These are phyloP conservation scores for Sebastes oblongus DNA, from an alignment of 2,797 vertebrate genomes.

Conservation along the genomic window DNA sequence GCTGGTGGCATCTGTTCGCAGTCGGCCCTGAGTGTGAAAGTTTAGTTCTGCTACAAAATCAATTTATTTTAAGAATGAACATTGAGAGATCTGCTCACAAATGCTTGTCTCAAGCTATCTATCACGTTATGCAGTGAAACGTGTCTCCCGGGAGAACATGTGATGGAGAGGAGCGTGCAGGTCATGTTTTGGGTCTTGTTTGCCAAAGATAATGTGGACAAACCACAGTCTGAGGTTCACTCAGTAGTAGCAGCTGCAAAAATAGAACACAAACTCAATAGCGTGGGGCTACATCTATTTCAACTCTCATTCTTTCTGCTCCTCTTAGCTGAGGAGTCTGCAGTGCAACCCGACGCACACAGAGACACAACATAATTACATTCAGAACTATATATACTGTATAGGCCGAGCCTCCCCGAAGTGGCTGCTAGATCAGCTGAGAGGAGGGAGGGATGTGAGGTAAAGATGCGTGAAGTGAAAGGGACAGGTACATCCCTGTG, in stretches of 20 bases:
- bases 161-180: slow-evolving; percentile 41
- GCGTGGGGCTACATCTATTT: background rate
- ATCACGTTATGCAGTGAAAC: slow-evolving; percentile 31
- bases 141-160: slow-evolving; percentile 44
- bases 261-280: slow-evolving; percentile 30
- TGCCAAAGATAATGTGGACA: slow-evolving; percentile 49
- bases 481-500: background rate
- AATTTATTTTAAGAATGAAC: slow-evolving; percentile 27
- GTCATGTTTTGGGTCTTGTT: slow-evolving; percentile 60
- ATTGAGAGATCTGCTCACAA: slow-evolving; percentile 21
- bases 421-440: background rate
- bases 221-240: slow-evolving; percentile 20
- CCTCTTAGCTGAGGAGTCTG: background rate
- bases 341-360: background rate
- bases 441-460: background rate
- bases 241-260: slow-evolving; percentile 29
- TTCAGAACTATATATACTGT: background rate
- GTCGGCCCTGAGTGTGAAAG: background rate
- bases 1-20: slow-evolving; percentile 27
- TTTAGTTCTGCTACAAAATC: slow-evolving; percentile 29
- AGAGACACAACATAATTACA: background rate
- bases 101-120: slow-evolving; percentile 21
- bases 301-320: background rate
- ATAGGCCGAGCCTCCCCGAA: background rate
- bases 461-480: background rate